A percentile compares a stretch with the other conserved stretches of the same genome.
Conservation (phyloP, 2,113 vertebrate species). For the Pleuronectes platessa region DNA sequence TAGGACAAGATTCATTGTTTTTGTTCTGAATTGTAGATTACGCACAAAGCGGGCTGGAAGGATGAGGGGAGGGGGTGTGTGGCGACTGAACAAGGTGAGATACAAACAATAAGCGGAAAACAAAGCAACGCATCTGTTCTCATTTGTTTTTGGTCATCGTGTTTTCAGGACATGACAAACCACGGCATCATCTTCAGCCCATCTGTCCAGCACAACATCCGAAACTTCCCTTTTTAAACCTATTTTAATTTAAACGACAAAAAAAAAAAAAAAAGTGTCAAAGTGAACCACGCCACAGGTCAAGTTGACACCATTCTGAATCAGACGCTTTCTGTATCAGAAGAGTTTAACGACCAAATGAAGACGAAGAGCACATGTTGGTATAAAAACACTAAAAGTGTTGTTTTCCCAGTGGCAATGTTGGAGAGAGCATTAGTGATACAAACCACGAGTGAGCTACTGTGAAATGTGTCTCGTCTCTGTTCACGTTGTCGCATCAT, state of each 20-base stretch:
- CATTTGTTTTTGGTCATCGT: slow-evolving; percentile 44
- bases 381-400: slow-evolving; percentile 19
- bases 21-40: slow-evolving; percentile 74
- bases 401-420: slow-evolving; percentile 22
- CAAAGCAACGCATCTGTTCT: slow-evolving; percentile 43
- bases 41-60: slow-evolving; percentile 63
- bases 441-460: slow-evolving; percentile 33
- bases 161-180: slow-evolving; percentile 33
- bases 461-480: slow-evolving; percentile 24
- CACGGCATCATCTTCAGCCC: slow-evolving; percentile 25
- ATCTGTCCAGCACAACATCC: slow-evolving; percentile 36
- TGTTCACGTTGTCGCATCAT: neutral
- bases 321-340: slow-evolving; percentile 8
- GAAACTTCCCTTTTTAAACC: slow-evolving; percentile 66
- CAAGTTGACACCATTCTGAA: slow-evolving; percentile 6
- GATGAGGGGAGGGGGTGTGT: slow-evolving; percentile 22
- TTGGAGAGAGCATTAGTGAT: slow-evolving; percentile 15
- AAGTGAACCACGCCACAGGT: neutral
- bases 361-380: slow-evolving; percentile 34
- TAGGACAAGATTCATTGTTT: slow-evolving; percentile 66
- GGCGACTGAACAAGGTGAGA: slow-evolving; percentile 9
- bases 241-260: slow-evolving; percentile 23
- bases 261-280: slow-evolving; percentile 10
- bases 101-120: slow-evolving; percentile 58
- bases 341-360: neutral